A percentile compares a stretch with the other conserved stretches of the same genome.
phyloP scores from a whole-genome alignment of 23 tunicate genomes.

The Pegea sp. region DNA sequence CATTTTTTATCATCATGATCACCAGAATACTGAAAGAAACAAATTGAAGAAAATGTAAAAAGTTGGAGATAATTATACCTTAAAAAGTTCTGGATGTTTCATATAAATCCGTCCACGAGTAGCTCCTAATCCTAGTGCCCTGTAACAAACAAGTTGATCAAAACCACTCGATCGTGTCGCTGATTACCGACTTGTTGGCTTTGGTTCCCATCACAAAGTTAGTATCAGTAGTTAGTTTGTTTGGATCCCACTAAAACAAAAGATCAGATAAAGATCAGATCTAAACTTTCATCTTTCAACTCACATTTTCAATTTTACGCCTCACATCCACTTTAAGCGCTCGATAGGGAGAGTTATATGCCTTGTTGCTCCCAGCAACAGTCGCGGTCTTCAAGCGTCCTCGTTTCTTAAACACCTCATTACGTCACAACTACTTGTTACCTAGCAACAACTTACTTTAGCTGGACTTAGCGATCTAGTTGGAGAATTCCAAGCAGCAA shows the following conservation, averaged over 20 bases:
- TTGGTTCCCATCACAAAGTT: constrained; percentile 95
- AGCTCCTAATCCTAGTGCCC: constrained; percentile 84
- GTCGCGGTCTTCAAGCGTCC: too few species aligned
- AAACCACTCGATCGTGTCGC: background rate
- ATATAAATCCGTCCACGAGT: constrained; percentile 87
- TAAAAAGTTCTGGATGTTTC: constrained; percentile 91
- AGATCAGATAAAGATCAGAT: too few species aligned
- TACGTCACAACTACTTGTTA: too few species aligned
- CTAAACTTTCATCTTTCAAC: too few species aligned
- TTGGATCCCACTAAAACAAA: constrained; percentile 74
- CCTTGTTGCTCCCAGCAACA: too few species aligned
- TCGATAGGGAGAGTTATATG: too few species aligned
- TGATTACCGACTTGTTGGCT: constrained; percentile 62
- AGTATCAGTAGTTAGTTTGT: constrained; percentile 25
- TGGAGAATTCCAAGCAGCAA: too few species aligned
- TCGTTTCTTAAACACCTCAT: too few species aligned
- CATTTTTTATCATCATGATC: constrained; percentile 93
- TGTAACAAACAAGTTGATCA: constrained; percentile 3
- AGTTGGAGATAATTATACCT: constrained; percentile 14
- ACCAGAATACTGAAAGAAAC: constrained; percentile 37
- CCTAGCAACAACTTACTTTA: too few species aligned
- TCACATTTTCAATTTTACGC: too few species aligned
- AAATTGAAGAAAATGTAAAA: background rate
- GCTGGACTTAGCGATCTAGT: too few species aligned
- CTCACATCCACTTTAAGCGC: too few species aligned